Base-by-base conservation (phyloP, 2,888 invertebrate genomes). In the Caradrina clavipalpis region DNA sequence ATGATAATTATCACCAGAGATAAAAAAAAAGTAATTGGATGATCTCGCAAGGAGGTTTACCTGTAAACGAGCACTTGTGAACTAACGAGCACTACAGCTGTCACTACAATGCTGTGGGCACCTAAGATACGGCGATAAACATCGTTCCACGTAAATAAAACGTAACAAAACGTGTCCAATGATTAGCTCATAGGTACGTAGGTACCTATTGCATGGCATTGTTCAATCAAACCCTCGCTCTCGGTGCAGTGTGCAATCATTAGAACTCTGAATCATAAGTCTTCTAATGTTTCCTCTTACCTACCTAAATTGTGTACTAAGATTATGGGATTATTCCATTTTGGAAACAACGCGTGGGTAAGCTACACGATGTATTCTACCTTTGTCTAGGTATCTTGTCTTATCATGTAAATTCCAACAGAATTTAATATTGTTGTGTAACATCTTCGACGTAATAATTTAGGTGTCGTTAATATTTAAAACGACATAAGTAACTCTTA, bases 71-170 rank as follows among this genome's bases (percentile, higher is more conserved):
- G 51, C 54, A 61, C 26, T 59, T 68, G 63, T 62, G 66, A 80
- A 80, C 83, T 82, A 75, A 69, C 83, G 75, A 81, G 78, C 78
- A 78, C 80, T 81, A 82, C 76, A 80, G 81, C 75, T 84, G 83
- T 80, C 82, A 84, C 81, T 74, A 65, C 78, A 88, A 83, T 85
- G 86, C 81, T 82, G 73, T 76, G 69, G 72, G 62, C 80, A 83
- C 80, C 55, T 60, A 73, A 81, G 70, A 81, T 80, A 79, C 63
- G 70, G 54, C 73, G 82, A 82, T 84, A 84, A 82, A 80, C 73
- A 81, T 80, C 69, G 75, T 78, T 75, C 74, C 73, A 84, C 83
- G 82, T 83, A 81, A 76, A 73, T 73, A 73, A 76, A 69, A 80
- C 78, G 64, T 76, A 83, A 56, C 66, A 57, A 69, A 76, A 72